Evolutionary conservation across 2,888 invertebrate genomes (phyloP).

Genomic region (Fabriciana adippe): DNA sequence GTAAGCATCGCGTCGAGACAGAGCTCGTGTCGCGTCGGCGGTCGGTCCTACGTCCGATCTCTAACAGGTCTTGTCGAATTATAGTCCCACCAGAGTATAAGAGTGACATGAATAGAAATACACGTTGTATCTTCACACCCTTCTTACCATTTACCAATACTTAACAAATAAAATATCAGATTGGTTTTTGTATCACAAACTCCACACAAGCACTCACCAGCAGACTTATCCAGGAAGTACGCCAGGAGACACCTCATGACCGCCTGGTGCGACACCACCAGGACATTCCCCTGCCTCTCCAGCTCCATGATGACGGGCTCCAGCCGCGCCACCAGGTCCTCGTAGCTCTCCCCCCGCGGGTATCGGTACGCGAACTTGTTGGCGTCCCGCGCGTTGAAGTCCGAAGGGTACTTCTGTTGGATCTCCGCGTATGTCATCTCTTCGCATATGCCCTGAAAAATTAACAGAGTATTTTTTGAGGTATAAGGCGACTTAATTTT

Average conservation of each 20-base stretch:
- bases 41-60: too few species aligned
- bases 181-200: too few species aligned
- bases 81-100: too few species aligned
- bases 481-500: neutral
- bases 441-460: conserved; percentile 95
- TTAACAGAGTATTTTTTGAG: neutral
- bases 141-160: neutral
- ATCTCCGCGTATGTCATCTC: conserved; percentile 99
- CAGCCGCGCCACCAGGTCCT: conserved; percentile 97
- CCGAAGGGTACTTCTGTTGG: conserved; percentile 94
- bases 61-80: too few species aligned
- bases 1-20: too few species aligned
- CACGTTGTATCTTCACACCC: too few species aligned
- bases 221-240: conserved; percentile 97
- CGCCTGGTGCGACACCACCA: conserved; percentile 98
- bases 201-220: conserved; percentile 82
- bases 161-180: too few species aligned
- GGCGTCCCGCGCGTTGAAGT: conserved; percentile 96
- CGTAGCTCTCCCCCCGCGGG: conserved; percentile 97
- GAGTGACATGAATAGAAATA: too few species aligned
- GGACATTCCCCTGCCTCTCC: conserved; percentile 97
- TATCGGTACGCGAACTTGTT: conserved; percentile 98
- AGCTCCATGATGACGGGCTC: conserved; percentile 99
- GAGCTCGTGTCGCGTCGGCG: too few species aligned
- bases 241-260: conserved; percentile 97